phyloP scores from a whole-genome alignment of 2,888 invertebrate species.

The Ennomos quercinarius region DNA sequence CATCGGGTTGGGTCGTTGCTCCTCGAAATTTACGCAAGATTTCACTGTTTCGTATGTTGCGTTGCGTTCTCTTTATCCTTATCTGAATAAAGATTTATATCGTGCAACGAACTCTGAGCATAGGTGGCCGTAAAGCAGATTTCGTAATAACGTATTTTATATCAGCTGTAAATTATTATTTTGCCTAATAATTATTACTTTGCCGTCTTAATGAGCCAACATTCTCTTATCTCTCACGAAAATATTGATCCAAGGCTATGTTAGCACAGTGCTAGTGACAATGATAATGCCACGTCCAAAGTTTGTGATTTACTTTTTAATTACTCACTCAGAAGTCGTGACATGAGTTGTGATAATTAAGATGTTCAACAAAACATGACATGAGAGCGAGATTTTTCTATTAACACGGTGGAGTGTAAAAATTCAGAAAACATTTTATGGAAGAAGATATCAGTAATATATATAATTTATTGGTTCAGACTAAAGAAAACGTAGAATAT shows the following conservation, averaged over 20 bases:
- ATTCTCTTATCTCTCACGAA: constrained; percentile 42
- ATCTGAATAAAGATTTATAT: constrained; percentile 46
- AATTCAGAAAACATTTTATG: background rate
- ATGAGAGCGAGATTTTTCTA: constrained; percentile 13
- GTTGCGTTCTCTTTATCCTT: constrained; percentile 44
- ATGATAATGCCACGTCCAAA: constrained; percentile 42
- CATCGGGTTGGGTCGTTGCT: constrained; percentile 63
- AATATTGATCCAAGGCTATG: constrained; percentile 58
- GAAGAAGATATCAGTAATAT: constrained; percentile 1
- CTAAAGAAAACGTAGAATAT: constrained; percentile 6
- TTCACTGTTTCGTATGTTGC: constrained; percentile 18
- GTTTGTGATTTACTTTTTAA: constrained; percentile 46
- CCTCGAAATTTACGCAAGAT: constrained; percentile 57
- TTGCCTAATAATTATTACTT: constrained; percentile 10
- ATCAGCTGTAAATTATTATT: constrained; percentile 7
- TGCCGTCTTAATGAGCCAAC: constrained; percentile 18
- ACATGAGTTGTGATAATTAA: constrained; percentile 36
- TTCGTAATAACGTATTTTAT: constrained; percentile 19
- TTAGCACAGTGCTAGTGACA: constrained; percentile 46
- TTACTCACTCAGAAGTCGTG: constrained; percentile 41
- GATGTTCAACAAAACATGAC: constrained; percentile 15
- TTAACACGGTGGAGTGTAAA: background rate
- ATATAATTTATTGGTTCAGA: background rate
- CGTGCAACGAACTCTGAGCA: constrained; percentile 47
- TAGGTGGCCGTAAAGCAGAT: constrained; percentile 15